Evolutionary conservation across 2,797 vertebrate genomes (phyloP), one percentile per base, ranked within the genome.

Genomic region (Myotis findleyi): DNA sequence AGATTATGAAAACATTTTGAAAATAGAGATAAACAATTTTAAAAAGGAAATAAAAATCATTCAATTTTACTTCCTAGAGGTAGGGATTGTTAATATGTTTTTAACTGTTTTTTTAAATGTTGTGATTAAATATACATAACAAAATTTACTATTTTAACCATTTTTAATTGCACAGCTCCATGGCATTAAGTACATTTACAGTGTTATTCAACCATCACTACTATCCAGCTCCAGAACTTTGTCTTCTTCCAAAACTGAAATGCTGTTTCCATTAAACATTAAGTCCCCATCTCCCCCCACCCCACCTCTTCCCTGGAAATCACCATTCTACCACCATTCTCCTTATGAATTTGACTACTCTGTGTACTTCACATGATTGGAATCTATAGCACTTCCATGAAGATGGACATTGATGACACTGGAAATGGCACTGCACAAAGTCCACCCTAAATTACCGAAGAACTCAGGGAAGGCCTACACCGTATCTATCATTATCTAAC

Each of bases 1-100:
- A 95, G 30, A 71, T 85, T 80, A 53, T 81, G 44, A 84, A 83
- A 88, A 87, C n/a, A 80, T 57, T 76, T 92, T 77, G 27, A 81
- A 93, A 95, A 73, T 68, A 36, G 12, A 82, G 44, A 57, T 16
- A 59, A 80, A 44, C 36, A 77, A 13, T 36, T 87, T 89, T 38
- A 21, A 86, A 89, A 77, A 81, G 33, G 44, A 72, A 71, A 68
- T 75, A 95, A 83, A 84, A 85, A 86, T 77, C 25, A 36, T 9
- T 57, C 17, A 73, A 1, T 83, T 57, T 81, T 5, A 51, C 7
- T 80, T 77, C 8, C 55, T 73, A 51, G 76, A 51, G 21, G 27
- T 57, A 64, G 3, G 49, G 10, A 57, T 49, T 90, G 16, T 51
- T 55, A 89, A 7, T 89, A 7, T 84, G 27, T 77, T 69, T 49